A percentile compares a stretch with the other conserved stretches of the same genome.
Conservation (phyloP, 2,113 vertebrate species). For the Macaca mulatta region DNA sequence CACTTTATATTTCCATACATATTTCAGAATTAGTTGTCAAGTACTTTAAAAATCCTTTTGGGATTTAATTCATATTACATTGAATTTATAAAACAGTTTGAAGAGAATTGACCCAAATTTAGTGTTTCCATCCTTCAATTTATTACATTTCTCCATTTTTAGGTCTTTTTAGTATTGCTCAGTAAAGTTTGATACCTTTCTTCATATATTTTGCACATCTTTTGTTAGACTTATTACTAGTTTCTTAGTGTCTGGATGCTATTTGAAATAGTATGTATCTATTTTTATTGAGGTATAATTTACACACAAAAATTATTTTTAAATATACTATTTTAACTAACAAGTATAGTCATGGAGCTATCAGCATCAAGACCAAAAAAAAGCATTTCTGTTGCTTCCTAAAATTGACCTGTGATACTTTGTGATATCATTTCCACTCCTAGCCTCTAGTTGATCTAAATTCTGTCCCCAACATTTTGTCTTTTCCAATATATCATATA, state of each 20-base stretch:
- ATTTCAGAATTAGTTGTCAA: not conserved
- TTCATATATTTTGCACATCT: not conserved
- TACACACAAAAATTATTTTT: not conserved
- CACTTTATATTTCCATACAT: not conserved
- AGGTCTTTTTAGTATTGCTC: not conserved
- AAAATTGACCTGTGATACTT: not conserved
- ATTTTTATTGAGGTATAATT: not conserved
- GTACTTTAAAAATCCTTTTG: not conserved
- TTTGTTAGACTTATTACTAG: not conserved
- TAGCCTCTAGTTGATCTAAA: not conserved
- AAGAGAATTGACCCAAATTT: not conserved
- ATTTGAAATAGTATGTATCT: not conserved
- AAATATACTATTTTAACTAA: not conserved
- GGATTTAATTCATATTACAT: not conserved
- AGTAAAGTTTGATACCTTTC: not conserved
- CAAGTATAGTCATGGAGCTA: not conserved
- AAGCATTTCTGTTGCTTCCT: not conserved
- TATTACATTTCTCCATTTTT: not conserved
- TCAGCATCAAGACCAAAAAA: not conserved
- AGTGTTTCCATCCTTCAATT: not conserved
- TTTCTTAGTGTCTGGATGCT: not conserved
- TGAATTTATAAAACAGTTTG: not conserved
- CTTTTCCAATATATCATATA: not conserved
- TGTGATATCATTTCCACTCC: accelerated
- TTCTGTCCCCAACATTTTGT: not conserved